Evolutionary conservation across 2,797 vertebrate genomes (phyloP).

Genomic region (Rhynchotus rufescens): DNA sequence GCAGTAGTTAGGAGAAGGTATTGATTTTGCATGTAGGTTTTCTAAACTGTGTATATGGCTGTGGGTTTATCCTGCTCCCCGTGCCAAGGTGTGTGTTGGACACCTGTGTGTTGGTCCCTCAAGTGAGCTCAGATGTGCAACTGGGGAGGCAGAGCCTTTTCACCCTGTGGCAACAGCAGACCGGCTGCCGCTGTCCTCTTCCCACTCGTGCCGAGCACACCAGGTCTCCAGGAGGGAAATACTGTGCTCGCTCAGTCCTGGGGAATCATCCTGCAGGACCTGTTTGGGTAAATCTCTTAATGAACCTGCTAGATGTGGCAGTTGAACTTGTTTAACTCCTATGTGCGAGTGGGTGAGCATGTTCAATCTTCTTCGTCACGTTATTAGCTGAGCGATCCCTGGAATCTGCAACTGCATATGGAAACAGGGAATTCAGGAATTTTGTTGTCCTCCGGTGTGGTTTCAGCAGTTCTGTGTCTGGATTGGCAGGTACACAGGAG

Average conservation of each 20-base stretch:
- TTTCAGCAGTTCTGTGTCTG: background rate
- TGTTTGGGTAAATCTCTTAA: background rate
- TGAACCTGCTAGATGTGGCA: background rate
- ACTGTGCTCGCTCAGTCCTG: background rate
- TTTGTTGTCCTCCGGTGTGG: accelerated
- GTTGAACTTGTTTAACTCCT: background rate
- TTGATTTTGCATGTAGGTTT: background rate
- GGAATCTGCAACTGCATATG: background rate
- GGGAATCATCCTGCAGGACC: background rate
- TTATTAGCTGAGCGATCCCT: background rate
- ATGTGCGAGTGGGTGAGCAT: accelerated
- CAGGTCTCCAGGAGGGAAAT: conserved; percentile 21
- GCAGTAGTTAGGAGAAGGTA: background rate
- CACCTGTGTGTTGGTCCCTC: background rate
- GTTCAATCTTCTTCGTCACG: background rate
- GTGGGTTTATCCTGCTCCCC: background rate
- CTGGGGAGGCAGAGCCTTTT: accelerated
- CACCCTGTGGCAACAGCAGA: accelerated
- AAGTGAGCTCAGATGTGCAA: background rate
- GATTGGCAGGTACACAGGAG: background rate
- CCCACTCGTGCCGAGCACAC: accelerated
- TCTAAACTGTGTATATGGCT: background rate
- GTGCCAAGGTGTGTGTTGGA: accelerated
- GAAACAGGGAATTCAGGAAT: background rate
- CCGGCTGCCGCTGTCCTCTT: accelerated